These are phyloP conservation scores for Betta splendens DNA, from an alignment of 2,797 vertebrate genomes.

Conservation along the genomic window DNA sequence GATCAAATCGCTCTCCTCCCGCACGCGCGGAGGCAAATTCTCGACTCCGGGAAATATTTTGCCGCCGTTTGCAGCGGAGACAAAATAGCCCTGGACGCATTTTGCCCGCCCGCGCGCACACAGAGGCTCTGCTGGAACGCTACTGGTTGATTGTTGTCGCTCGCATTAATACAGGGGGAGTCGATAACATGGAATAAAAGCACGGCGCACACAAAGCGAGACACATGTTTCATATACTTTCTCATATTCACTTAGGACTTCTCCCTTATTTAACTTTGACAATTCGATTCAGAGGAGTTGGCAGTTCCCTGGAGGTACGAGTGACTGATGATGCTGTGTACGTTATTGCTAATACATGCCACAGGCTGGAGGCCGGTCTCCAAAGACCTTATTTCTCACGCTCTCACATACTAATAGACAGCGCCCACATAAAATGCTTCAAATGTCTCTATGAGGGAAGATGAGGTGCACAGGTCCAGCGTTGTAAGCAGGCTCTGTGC, in stretches of 20 bases:
- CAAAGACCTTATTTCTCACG: constrained; percentile 16
- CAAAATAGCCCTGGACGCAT: constrained; percentile 31
- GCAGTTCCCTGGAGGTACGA: constrained; percentile 10
- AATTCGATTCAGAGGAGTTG: constrained; percentile 2
- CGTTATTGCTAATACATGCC: constrained; percentile 1
- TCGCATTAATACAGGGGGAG: neutral
- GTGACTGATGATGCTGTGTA: constrained; percentile 30
- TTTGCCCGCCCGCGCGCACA: constrained; percentile 11
- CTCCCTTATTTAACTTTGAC: constrained; percentile 1
- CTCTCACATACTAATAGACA: neutral
- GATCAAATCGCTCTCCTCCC: constrained; percentile 37
- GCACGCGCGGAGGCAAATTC: constrained; percentile 29
- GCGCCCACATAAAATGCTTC: constrained; percentile 3
- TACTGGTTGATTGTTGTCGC: constrained; percentile 3
- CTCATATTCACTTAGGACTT: neutral
- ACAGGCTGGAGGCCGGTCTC: constrained; percentile 28
- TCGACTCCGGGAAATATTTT: constrained; percentile 40
- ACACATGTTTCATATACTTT: neutral
- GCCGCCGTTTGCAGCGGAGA: constrained; percentile 13
- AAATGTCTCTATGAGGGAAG: neutral
- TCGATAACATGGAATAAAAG: constrained; percentile 3
- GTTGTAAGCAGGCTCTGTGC: neutral
- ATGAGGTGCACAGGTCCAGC: constrained; percentile 3
- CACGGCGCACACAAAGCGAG: neutral
- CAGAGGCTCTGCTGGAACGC: neutral